These are phyloP conservation scores for Fopius arisanus DNA, from an alignment of 1,140 invertebrate genomes.

Conservation along the genomic window DNA sequence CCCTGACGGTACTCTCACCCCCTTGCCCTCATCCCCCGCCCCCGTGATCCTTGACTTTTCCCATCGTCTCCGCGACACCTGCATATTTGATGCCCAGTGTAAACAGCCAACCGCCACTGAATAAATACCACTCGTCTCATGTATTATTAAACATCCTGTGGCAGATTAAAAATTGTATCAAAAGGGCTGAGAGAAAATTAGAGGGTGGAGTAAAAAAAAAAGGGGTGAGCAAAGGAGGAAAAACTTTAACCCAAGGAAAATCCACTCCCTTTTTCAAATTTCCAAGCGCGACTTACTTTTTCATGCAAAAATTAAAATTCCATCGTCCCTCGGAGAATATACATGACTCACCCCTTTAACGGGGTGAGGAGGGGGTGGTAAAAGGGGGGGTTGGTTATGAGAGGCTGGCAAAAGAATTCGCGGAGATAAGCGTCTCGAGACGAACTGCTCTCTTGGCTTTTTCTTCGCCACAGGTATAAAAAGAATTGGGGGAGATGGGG, in stretches of 20 bases:
- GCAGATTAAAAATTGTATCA: slow-evolving; percentile 23
- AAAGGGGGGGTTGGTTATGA: background rate
- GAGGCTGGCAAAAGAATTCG: background rate
- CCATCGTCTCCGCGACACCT: slow-evolving; percentile 52
- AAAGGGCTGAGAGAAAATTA: slow-evolving; percentile 40
- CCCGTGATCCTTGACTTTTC: background rate
- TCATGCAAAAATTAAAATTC: background rate
- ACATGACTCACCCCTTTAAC: background rate
- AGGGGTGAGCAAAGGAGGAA: background rate
- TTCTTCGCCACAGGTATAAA: background rate
- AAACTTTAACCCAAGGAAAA: background rate
- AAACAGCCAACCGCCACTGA: slow-evolving; percentile 55
- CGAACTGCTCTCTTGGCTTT: background rate
- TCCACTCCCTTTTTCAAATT: background rate
- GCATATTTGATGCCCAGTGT: slow-evolving; percentile 60
- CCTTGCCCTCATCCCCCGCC: background rate
- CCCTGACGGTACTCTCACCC: slow-evolving; percentile 1
- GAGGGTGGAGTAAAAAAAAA: slow-evolving; percentile 36
- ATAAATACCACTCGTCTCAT: slow-evolving; percentile 54
- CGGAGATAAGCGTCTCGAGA: background rate
- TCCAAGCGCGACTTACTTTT: background rate
- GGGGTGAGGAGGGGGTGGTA: background rate
- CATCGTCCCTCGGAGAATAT: background rate
- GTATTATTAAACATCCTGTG: slow-evolving; percentile 54
- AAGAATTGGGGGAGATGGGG: background rate